Conservation (phyloP, 2,888 invertebrate genomes). For the Cephus pygmeus region DNA sequence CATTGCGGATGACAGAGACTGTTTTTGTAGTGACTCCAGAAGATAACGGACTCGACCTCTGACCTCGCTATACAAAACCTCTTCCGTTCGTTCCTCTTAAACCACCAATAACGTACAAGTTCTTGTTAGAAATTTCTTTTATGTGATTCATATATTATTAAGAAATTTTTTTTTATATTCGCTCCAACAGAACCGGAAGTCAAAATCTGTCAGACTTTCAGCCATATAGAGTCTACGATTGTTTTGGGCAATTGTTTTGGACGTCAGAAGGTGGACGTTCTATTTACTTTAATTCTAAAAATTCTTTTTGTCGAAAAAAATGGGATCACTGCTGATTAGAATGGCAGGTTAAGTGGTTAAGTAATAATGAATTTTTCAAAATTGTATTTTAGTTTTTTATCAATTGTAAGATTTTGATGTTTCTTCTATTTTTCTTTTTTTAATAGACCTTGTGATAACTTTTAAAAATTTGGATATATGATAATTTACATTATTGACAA, state of each 20-base stretch:
- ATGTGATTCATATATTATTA: neutral
- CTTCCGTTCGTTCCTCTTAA: slow-evolving; percentile 45
- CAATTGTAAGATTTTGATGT: neutral
- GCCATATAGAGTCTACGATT: too few species aligned
- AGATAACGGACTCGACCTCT: slow-evolving; percentile 53
- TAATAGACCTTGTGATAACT: neutral
- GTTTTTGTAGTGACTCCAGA: slow-evolving; percentile 50
- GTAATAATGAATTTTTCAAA: too few species aligned
- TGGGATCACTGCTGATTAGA: too few species aligned
- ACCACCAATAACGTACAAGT: neutral
- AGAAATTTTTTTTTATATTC: neutral
- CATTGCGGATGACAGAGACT: slow-evolving; percentile 51
- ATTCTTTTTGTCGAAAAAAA: too few species aligned
- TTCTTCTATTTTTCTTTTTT: neutral
- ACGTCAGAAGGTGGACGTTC: too few species aligned
- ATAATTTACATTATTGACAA: too few species aligned
- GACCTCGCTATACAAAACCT: slow-evolving; percentile 50
- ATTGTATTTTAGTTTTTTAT: neutral
- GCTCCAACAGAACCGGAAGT: too few species aligned
- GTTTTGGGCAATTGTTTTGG: too few species aligned
- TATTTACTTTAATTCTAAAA: too few species aligned
- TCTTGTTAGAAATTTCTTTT: neutral
- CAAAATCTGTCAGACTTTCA: too few species aligned
- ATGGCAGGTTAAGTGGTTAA: neutral
- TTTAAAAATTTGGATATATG: neutral